phyloP scores from a whole-genome alignment of 2,888 invertebrate species.

The Azorinus chamasolen region DNA sequence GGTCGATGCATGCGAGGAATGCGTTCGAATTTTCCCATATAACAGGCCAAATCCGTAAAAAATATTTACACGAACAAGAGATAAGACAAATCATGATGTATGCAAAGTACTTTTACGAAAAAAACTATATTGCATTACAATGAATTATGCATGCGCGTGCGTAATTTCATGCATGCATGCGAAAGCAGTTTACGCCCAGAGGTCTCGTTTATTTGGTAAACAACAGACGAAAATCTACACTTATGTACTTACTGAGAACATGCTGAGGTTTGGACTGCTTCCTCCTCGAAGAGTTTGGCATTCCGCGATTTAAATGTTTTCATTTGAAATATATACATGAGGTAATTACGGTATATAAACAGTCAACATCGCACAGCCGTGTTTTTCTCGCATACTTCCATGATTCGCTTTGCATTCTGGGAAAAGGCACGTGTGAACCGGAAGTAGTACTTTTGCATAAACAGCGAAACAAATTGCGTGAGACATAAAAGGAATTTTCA shows the following conservation, averaged over 20 bases:
- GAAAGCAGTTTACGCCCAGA: constrained; percentile 73
- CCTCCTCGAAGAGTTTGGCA: constrained; percentile 79
- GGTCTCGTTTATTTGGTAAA: constrained; percentile 17
- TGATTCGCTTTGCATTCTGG: constrained; percentile 76
- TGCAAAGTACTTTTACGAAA: not conserved
- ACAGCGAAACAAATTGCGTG: constrained; percentile 45
- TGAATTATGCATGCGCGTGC: constrained; percentile 75
- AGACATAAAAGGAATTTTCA: too few relatives aligned
- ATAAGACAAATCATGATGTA: not conserved
- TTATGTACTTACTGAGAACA: constrained; percentile 71
- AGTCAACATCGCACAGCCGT: constrained; percentile 72
- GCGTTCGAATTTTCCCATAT: constrained; percentile 21
- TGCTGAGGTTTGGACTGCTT: constrained; percentile 82
- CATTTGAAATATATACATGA: constrained; percentile 67
- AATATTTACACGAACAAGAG: too few relatives aligned
- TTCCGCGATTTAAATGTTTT: constrained; percentile 52
- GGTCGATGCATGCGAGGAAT: constrained; percentile 59
- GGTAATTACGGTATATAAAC: constrained; percentile 68
- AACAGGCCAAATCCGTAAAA: not conserved
- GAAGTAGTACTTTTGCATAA: constrained; percentile 54
- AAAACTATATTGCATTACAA: not conserved
- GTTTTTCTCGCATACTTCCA: constrained; percentile 77
- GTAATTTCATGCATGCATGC: constrained; percentile 80
- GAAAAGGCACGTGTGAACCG: constrained; percentile 64
- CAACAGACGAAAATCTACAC: constrained; percentile 14